These are phyloP conservation scores for Macrophya alboannulata DNA, from an alignment of 2,888 invertebrate species.

Conservation along the genomic window DNA sequence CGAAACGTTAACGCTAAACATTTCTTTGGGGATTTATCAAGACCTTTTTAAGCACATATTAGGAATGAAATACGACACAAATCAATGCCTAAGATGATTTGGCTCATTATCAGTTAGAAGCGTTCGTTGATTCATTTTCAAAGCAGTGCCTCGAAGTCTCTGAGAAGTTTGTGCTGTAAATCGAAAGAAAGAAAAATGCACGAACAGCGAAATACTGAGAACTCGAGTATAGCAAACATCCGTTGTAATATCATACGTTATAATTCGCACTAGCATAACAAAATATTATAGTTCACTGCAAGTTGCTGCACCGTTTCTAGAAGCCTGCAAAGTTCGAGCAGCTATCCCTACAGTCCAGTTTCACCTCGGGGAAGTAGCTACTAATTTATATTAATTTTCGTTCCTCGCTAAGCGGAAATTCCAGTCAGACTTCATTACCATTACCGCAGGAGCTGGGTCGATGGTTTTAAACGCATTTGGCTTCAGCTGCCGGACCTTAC, in stretches of 20 bases:
- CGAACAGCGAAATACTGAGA: background rate
- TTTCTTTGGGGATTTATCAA: background rate
- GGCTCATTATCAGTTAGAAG: background rate
- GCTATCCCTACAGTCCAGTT: background rate
- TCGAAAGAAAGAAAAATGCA: background rate
- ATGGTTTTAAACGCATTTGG: background rate
- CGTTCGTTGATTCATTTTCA: background rate
- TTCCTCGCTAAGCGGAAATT: slow-evolving; percentile 8
- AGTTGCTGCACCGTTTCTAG: background rate
- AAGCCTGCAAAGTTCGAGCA: background rate
- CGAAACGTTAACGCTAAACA: background rate
- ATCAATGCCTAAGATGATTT: background rate
- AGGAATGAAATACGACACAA: background rate
- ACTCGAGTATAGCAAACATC: background rate
- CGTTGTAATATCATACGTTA: slow-evolving; percentile 16
- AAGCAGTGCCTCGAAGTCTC: background rate
- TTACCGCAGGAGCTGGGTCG: background rate
- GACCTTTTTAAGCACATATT: background rate
- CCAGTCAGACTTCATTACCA: slow-evolving; percentile 32
- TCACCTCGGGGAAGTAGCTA: background rate
- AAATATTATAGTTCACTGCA: slow-evolving; percentile 1
- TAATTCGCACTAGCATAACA: background rate
- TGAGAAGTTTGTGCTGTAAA: background rate
- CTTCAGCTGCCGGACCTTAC: background rate
- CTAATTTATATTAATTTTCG: slow-evolving; percentile 40